Base-by-base conservation (phyloP, 1,140 invertebrate genomes). In the Diabrotica virgifera region DNA sequence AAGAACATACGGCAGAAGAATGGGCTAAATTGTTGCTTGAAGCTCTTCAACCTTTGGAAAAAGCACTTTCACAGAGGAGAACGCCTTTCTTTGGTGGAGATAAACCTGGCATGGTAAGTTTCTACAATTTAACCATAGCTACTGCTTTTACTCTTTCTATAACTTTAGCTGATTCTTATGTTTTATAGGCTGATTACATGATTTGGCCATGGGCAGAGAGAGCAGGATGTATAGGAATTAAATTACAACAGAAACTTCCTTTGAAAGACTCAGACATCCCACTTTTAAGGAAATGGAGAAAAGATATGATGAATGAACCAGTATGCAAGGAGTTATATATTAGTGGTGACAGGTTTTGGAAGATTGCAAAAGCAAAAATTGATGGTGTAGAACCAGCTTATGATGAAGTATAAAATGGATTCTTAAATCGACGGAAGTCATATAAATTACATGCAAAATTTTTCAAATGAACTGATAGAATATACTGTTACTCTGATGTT, bases 171-270 rank as follows among this genome's bases (percentile, higher is more conserved):
- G 24, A 24, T 24, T 24, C 4, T 1, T 24, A 0, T 53, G 5
- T 36, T 51, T 66, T 69, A 57, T 52, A 74, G 73, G 67, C 89
- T 13, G 93, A 95, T 78, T 91, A 92, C 65, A 94, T 94, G 91
- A 88, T 94, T 57, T 95, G 93, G 92, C 93, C 93, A 5, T 94
- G 90, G 90, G 89, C 88, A 68, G 92, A 95, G 79, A 83, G 90
- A 67, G 76, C 84, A 2, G 81, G 81, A 46, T 65, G 84, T 24
- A 75, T 88, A n/a, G 81, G 78, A 14, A 70, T 88, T 6, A 63
- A 84, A 56, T 79, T 83, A 24, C 85, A 84, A 35, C 71, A 84
- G 59, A 81, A 85, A 60, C 86, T 84, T 78, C 77, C 81, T n/a
- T 75, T 85, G 65, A 74, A 77, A 60, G 69, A 73, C 35, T 60